Evolutionary conservation across 2,797 vertebrate genomes (phyloP).

Genomic region (Oreonectes daqikongensis): DNA sequence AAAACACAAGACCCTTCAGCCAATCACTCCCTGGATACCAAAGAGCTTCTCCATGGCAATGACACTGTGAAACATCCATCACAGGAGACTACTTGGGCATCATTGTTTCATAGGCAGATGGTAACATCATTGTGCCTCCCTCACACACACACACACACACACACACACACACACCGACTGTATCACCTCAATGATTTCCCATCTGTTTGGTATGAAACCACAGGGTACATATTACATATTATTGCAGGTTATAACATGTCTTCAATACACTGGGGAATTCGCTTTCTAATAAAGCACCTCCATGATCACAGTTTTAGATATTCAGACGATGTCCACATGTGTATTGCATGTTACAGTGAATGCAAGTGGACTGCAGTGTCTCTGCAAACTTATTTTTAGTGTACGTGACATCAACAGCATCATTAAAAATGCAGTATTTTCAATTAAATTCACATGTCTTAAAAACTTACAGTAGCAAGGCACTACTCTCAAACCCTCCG

Average conservation of each 20-base stretch:
- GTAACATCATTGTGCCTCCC: constrained; percentile 28
- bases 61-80: constrained; percentile 42
- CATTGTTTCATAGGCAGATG: constrained; percentile 34
- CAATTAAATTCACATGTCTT: neutral
- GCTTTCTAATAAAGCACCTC: constrained; percentile 3
- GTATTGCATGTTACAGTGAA: neutral
- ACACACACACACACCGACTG: constrained; percentile 5
- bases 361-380: neutral
- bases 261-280: constrained; percentile 1
- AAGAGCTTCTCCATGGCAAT: constrained; percentile 41
- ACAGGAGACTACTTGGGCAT: constrained; percentile 31
- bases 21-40: constrained; percentile 39
- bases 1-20: constrained; percentile 31
- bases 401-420: too few species aligned
- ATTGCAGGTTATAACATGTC: constrained; percentile 41
- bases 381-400: neutral
- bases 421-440: neutral
- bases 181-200: constrained; percentile 41
- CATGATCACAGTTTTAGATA: neutral
- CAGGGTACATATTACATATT: constrained; percentile 35
- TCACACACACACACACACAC: neutral
- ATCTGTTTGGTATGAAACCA: constrained; percentile 40
- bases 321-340: neutral
- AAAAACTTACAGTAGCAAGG: neutral
- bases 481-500: neutral